Base-by-base conservation (phyloP, 2,113 vertebrate species). In the Symphodus melops region DNA sequence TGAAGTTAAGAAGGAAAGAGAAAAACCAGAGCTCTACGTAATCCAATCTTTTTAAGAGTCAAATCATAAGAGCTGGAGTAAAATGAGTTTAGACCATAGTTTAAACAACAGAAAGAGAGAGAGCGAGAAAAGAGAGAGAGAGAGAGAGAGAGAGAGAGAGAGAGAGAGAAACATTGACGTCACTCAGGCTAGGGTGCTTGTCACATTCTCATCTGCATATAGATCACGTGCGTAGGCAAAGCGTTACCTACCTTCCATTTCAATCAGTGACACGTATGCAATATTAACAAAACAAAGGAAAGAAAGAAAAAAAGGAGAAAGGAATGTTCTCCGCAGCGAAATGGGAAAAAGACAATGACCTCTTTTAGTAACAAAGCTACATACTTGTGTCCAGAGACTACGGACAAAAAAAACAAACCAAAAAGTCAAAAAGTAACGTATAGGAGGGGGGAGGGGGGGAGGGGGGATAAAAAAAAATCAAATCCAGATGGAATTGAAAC, bases 121-220 rank as follows among this genome's bases (percentile, higher is more conserved):
- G 19, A 77, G 68, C 68, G 57, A 81, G n/a, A n/a, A n/a, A n/a
- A n/a, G n/a, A n/a, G n/a, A n/a, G n/a, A n/a, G n/a, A n/a, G n/a
- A 62, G 16, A 83, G 37, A 92, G 88, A 79, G 64, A 78, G 23
- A 83, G 58, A 85, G 62, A 86, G 48, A 89, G 6, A 83, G 36
- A 83, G 78, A 88, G 82, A 89, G 83, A 91, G 92, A 92, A 94
- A 97, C 96, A 98, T 96, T 95, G 90, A 96, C 95, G 95, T 97
- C 96, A 93, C 92, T 92, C 92, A 98, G 97, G 97, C 97, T 98
- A 96, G 95, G 95, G 96, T 97, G 96, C 95, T 97, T 95, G 93
- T 96, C 91, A 97, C 96, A 98, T 96, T 97, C 97, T 97, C 95
- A 95, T 98, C 96, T 97, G 96, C 95, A 97, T 95, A 93, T 96